Evolutionary conservation across 2,888 invertebrate species (phyloP), one percentile per base, ranked within the genome.

Genomic region (Drosophila paramelanica): DNA sequence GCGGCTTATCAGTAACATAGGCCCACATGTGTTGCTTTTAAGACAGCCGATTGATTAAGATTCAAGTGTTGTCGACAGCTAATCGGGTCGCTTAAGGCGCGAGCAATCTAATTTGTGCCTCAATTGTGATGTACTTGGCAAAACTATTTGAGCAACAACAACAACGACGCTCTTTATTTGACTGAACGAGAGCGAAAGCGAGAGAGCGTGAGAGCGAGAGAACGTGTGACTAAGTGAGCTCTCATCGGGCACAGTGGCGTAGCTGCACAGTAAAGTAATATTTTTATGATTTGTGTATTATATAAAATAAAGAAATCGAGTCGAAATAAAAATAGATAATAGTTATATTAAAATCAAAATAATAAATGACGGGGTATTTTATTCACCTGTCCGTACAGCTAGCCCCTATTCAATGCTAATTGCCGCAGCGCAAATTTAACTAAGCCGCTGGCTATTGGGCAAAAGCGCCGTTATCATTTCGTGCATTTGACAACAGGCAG

Each of bases 31-130:
- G 74, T 17, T 43, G 33, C 51, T 46, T 13, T 17, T 27, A 55
- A 49, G 23, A 7, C 56, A 27, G 25, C 36, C 53, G 47, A 67
- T 64, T 77, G 73, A 77, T 77, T 76, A 76, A 73, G 67, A 77
- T 74, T 77, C 59, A 70, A 74, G 69, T 67, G 77, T 59, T 65
- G 77, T 50, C 73, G 78, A 75, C 71, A 70, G 86, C 79, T 81
- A 88, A 81, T 79, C 88, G 65, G 55, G 39, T 67, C 64, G 79
- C 55, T 76, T 69, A 66, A 85, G 67, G 52, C 75, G 79, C 60
- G 51, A 60, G 39, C 27, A 67, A 67, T 76, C 60, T 61, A 67
- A 71, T 60, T 71, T 67, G 41, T 71, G 36, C 13, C 14, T 61
- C 73, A 53, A 78, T 78, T 73, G 61, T 74, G 65, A 65, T 70